These are phyloP conservation scores for Thomomys bottae DNA, from an alignment of 2,113 vertebrate genomes.

Conservation along the genomic window DNA sequence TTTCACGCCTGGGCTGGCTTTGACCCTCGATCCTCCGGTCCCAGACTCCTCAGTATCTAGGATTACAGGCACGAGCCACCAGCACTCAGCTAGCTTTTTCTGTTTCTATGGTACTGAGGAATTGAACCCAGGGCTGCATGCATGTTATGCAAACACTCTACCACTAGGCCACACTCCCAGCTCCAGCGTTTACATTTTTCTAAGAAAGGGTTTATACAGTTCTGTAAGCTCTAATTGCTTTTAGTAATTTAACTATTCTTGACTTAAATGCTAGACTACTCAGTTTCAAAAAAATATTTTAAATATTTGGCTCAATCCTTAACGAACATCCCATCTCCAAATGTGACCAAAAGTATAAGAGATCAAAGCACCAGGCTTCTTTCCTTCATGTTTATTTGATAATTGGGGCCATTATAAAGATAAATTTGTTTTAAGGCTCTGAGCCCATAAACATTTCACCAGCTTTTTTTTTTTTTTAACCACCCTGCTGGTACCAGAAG, in stretches of 20 bases:
- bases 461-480: background rate
- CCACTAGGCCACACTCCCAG: too few relatives aligned
- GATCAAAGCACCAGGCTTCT: background rate
- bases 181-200: too few relatives aligned
- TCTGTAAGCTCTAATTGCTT: background rate
- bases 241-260: background rate
- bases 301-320: background rate
- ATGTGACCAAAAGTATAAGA: background rate
- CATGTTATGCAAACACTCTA: too few relatives aligned
- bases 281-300: background rate
- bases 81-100: too few relatives aligned
- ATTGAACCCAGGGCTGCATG: too few relatives aligned
- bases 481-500: background rate
- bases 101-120: background rate
- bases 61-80: too few relatives aligned
- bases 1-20: too few relatives aligned
- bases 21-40: too few relatives aligned
- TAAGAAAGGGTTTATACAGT: background rate
- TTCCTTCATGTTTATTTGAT: constrained; percentile 34
- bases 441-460: background rate
- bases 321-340: background rate
- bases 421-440: background rate
- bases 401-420: constrained; percentile 20
- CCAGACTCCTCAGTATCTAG: too few relatives aligned
- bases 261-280: background rate